Conservation (phyloP, 37 sponge, comb jelly and placozoan species). For the Oscarella lobularis region DNA sequence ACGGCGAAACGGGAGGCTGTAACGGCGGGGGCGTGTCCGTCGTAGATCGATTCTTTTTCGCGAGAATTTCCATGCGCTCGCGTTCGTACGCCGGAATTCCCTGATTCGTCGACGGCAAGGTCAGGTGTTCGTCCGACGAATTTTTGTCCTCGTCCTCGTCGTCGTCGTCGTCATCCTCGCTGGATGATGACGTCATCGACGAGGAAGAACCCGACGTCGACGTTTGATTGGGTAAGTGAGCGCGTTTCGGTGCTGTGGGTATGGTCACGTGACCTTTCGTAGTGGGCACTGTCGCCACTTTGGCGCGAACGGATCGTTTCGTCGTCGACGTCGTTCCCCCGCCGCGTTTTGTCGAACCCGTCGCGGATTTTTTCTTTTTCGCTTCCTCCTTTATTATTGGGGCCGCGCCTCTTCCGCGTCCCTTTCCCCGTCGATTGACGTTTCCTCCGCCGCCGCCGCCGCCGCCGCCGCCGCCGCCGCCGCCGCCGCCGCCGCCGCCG, state of each 20-base stretch:
- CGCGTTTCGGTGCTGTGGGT: neutral
- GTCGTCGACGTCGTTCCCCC: neutral
- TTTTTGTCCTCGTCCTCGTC: too few relatives aligned
- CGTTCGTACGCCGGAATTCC: neutral
- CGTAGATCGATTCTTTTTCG: too few relatives aligned
- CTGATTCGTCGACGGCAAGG: neutral
- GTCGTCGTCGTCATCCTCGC: too few relatives aligned
- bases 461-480: neutral
- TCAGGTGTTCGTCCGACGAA: neutral
- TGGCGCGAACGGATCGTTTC: neutral
- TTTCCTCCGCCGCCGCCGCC: neutral
- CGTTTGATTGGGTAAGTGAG: neutral
- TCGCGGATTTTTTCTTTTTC: neutral
- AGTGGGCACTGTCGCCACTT: neutral
- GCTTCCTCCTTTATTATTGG: neutral
- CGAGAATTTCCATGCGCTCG: neutral
- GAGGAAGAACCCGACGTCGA: neutral
- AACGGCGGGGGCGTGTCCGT: too few relatives aligned
- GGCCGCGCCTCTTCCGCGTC: too few relatives aligned
- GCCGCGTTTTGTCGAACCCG: neutral
- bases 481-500: neutral
- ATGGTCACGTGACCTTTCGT: too few relatives aligned
- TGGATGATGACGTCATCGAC: neutral
- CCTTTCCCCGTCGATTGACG: too few relatives aligned
- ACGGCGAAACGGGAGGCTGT: too few relatives aligned